These are phyloP conservation scores for Peromyscus polionotus DNA, from an alignment of 2,113 vertebrate species.

Conservation along the genomic window DNA sequence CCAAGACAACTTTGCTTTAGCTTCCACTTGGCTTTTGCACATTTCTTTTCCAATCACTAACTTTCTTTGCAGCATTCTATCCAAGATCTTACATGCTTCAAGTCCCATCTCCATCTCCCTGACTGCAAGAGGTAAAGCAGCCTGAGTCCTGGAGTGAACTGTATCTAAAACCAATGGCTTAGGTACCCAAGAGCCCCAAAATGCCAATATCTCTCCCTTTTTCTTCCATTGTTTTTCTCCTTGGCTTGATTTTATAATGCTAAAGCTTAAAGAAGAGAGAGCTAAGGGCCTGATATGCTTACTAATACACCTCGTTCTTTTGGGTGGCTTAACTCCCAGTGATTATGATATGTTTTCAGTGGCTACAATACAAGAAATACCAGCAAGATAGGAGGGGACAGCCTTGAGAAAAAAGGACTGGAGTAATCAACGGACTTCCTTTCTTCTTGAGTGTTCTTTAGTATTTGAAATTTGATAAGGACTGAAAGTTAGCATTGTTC, in stretches of 20 bases:
- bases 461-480: constrained; percentile 51
- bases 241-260: not conserved
- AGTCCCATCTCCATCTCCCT: not conserved
- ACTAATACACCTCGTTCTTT: not conserved
- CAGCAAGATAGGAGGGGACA: not conserved
- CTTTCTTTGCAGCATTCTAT: not conserved
- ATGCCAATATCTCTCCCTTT: not conserved
- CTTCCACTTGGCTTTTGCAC: constrained; percentile 39
- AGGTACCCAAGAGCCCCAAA: not conserved
- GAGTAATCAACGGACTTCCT: not conserved
- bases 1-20: constrained; percentile 60
- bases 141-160: not conserved
- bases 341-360: not conserved
- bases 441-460: not conserved
- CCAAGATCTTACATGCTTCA: constrained; percentile 53
- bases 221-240: not conserved
- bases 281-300: not conserved
- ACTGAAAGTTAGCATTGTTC: not conserved
- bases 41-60: constrained; percentile 53
- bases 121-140: constrained; percentile 16
- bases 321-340: not conserved
- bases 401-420: not conserved
- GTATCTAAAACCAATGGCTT: not conserved
- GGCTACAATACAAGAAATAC: not conserved
- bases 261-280: constrained; percentile 16